phyloP scores from a whole-genome alignment of 2,888 invertebrate species.

The Scelioninae gen. 1 region DNA sequence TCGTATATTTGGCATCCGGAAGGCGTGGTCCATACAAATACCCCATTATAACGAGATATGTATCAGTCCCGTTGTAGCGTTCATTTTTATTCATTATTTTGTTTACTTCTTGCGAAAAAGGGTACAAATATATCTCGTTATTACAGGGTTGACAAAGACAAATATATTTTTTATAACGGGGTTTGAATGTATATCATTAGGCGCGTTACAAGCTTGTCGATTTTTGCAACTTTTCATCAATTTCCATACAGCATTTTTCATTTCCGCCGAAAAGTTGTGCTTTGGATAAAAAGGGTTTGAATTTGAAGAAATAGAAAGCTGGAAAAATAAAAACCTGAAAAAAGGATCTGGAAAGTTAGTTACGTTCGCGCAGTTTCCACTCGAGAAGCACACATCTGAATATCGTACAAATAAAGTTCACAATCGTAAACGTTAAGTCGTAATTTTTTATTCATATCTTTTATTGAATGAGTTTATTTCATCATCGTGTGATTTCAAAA shows the following conservation, averaged over 20 bases:
- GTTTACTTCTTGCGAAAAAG: too few species aligned
- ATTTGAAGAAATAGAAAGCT: neutral
- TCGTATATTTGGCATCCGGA: too few species aligned
- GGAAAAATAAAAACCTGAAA: constrained; percentile 27
- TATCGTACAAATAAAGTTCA: constrained; percentile 80
- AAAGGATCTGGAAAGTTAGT: constrained; percentile 11
- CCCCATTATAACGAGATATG: too few species aligned
- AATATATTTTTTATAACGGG: too few species aligned
- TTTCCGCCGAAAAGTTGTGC: neutral
- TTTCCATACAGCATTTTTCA: constrained; percentile 56
- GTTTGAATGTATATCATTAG: constrained; percentile 78
- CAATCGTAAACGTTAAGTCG: constrained; percentile 72
- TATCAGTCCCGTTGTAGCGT: too few species aligned
- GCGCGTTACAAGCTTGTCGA: constrained; percentile 69
- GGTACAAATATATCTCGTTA: too few species aligned
- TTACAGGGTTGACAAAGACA: too few species aligned
- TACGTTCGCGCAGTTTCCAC: constrained; percentile 31
- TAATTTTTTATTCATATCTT: constrained; percentile 66
- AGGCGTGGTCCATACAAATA: too few species aligned
- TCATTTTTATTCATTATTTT: too few species aligned
- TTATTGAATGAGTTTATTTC: constrained; percentile 77
- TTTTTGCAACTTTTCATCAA: constrained; percentile 24
- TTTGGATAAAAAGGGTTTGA: neutral
- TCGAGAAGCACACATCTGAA: constrained; percentile 70
- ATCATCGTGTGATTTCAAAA: constrained; percentile 38